Base-by-base conservation (phyloP, 2,888 invertebrate species). In the Drosophila basisetae region DNA sequence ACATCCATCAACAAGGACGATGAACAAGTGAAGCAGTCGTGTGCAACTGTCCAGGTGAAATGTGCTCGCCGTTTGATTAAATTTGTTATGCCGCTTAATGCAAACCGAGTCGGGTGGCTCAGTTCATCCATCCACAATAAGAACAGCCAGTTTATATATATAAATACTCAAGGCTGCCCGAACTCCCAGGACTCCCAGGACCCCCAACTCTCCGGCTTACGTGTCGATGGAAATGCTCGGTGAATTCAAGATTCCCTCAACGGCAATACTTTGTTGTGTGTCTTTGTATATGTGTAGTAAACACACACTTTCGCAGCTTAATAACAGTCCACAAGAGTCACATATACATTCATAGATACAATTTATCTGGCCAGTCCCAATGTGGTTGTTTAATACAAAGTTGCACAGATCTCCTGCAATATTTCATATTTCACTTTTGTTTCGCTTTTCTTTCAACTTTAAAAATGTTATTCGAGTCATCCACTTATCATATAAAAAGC, bases 41-140 rank as follows among this genome's bases (percentile, higher is more conserved):
- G 43, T 64, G 68, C 74, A 73, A 67, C 59, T 69, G 68, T 58
- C 60, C 66, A 69, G 64, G 59, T 65, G 58, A 67, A 80, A 74
- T 67, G 73, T 77, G 68, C 65, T 74, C 79, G 50, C 31, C 58
- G 55, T 75, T 83, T 81, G 86, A 84, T 86, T 89, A 84, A 89
- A 84, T 87, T 89, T 81, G 66, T 65, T 68, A 67, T 68, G 41
- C 31, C 61, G 68, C 63, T 58, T 49, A 69, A 69, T 82, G 69
- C 66, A 56, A 53, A 25, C 41, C 31, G 41, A 47, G 33, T 25
- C 9, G 52, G 39, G n/a, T 39, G 39, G 33, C 11, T 25, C 25
- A 54, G 28, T 30, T 65, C 18, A 63, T 4, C 31, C 55, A 71
- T 25, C 35, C 13, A 33, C 25, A 13, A n/a, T 10, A 41, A 16